Conservation (phyloP, 2,113 vertebrate species). For the Cinclus mexicanus region DNA sequence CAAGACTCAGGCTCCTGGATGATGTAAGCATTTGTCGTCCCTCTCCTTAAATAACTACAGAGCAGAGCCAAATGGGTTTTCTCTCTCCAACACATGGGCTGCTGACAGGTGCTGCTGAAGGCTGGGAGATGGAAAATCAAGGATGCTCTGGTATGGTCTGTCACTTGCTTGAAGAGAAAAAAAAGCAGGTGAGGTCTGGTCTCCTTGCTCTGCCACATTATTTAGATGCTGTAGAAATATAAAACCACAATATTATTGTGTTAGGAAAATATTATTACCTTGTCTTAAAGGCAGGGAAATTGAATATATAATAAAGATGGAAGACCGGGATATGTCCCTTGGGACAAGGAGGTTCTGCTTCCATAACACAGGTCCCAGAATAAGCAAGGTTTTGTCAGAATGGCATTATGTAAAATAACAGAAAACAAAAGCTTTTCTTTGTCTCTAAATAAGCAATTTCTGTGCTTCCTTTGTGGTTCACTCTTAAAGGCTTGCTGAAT, state of each 20-base stretch:
- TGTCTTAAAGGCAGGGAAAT: background rate
- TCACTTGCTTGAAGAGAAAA: background rate
- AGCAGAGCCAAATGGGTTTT: background rate
- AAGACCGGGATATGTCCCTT: background rate
- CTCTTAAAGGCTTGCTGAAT: slow-evolving; percentile 8
- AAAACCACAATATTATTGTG: background rate
- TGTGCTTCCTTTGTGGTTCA: slow-evolving; percentile 40
- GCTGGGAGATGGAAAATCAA: background rate
- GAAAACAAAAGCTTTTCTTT: slow-evolving; percentile 48
- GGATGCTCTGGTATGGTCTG: background rate
- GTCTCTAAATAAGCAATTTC: slow-evolving; percentile 17
- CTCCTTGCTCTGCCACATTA: background rate
- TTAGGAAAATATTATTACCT: background rate
- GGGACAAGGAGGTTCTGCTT: background rate
- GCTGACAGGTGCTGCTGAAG: slow-evolving; percentile 1
- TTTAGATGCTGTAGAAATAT: background rate
- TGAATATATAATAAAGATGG: background rate
- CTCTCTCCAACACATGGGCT: slow-evolving; percentile 6
- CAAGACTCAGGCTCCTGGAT: background rate
- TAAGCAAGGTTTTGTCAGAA: background rate
- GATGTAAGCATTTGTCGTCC: background rate
- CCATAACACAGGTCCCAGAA: background rate
- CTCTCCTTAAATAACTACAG: background rate
- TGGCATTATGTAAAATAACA: slow-evolving; percentile 18
- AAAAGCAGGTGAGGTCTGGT: background rate